A percentile compares a stretch with the other conserved stretches of the same genome.
Evolutionary conservation across 2,888 invertebrate species (phyloP).

Genomic region (Amaurobius ferox): DNA sequence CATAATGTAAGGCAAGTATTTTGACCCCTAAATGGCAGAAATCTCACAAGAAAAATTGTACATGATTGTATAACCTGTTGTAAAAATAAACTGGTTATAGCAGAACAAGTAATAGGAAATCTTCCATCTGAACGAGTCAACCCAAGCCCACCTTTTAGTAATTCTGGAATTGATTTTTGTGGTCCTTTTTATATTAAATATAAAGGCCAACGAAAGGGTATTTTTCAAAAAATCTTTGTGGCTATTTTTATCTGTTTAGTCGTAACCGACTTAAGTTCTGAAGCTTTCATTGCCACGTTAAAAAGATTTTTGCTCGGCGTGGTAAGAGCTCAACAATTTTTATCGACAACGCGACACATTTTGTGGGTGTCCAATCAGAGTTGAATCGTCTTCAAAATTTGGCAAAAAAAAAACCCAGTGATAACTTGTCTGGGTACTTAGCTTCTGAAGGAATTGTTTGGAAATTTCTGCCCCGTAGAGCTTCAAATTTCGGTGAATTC

Average conservation of each 20-base stretch:
- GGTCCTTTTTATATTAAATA: slow-evolving; percentile 18
- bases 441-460: slow-evolving; percentile 65
- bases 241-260: slow-evolving; percentile 12
- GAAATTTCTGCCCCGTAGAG: slow-evolving; percentile 70
- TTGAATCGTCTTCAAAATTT: slow-evolving; percentile 15
- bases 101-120: neutral
- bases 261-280: slow-evolving; percentile 15
- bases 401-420: neutral
- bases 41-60: neutral
- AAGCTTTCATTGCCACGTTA: neutral
- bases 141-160: slow-evolving; percentile 12
- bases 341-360: slow-evolving; percentile 72
- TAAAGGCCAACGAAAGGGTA: neutral
- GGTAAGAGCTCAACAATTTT: slow-evolving; percentile 8
- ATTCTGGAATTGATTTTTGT: slow-evolving; percentile 27
- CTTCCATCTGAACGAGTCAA: slow-evolving; percentile 5
- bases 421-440: slow-evolving; percentile 12
- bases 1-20: neutral
- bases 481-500: slow-evolving; percentile 71
- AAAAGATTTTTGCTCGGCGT: slow-evolving; percentile 8
- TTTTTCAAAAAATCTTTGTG: neutral
- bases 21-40: neutral
- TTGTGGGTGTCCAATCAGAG: slow-evolving; percentile 66
- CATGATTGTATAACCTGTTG: neutral
- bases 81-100: neutral